A percentile compares a stretch with the other conserved stretches of the same genome.
phyloP scores from a whole-genome alignment of 2,113 vertebrate species.

The Cepphus grylle region DNA sequence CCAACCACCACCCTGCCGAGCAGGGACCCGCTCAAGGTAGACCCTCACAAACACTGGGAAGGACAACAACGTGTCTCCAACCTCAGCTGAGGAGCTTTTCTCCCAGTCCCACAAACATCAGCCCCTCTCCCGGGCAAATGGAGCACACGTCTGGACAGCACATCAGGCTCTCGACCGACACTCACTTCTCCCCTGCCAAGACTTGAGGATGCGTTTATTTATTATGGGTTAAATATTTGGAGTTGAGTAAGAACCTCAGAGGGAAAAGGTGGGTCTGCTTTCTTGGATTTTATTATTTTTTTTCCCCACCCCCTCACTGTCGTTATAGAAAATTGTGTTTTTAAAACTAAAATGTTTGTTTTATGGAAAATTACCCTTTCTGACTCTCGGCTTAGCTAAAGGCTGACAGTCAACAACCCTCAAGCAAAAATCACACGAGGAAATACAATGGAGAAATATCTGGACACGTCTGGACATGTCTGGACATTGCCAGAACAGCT shows the following conservation, averaged over 20 bases:
- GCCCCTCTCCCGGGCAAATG: neutral
- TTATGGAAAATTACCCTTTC: neutral
- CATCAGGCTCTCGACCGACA: neutral
- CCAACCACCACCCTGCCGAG: neutral
- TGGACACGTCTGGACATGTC: neutral
- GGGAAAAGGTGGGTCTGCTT: conserved; percentile 22
- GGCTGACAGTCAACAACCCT: neutral
- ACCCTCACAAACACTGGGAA: rapidly evolving
- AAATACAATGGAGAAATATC: conserved; percentile 15
- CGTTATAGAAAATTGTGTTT: neutral
- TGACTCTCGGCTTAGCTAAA: neutral
- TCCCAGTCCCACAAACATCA: neutral
- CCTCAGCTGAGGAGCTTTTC: neutral
- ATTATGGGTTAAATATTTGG: conserved; percentile 35
- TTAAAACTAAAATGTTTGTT: neutral
- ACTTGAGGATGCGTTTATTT: neutral
- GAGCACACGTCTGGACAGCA: conserved; percentile 8
- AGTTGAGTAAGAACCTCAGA: conserved; percentile 32
- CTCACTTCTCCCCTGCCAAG: neutral
- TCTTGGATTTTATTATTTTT: neutral
- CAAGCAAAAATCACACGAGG: neutral
- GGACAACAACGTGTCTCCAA: rapidly evolving
- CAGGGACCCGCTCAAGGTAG: neutral
- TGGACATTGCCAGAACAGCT: neutral
- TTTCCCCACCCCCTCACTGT: neutral